Evolutionary conservation across 1,140 invertebrate species (phyloP).

Genomic region (Cataglyphis hispanica): DNA sequence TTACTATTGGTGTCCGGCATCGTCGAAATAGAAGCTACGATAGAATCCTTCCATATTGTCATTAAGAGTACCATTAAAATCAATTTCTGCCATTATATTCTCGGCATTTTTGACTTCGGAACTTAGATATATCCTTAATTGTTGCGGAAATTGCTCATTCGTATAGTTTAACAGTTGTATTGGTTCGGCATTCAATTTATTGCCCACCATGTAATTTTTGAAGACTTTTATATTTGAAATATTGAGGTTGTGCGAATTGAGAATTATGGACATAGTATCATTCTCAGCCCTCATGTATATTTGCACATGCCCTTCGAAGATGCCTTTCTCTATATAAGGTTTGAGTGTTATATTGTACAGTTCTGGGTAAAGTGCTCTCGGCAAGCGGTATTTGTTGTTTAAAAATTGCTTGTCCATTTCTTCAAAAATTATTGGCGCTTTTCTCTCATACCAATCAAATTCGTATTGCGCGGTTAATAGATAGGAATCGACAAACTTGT

Average conservation of each 20-base stretch:
- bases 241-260: slow-evolving; percentile 76
- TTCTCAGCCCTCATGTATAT: slow-evolving; percentile 70
- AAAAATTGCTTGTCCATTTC: slow-evolving; percentile 70
- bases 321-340: slow-evolving; percentile 75
- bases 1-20: slow-evolving; percentile 78
- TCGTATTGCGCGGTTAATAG: slow-evolving; percentile 62
- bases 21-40: slow-evolving; percentile 87
- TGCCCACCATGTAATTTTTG: background rate
- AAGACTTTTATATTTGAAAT: slow-evolving; percentile 40
- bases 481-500: slow-evolving; percentile 29
- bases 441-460: slow-evolving; percentile 70
- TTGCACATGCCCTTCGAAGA: slow-evolving; percentile 76
- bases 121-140: slow-evolving; percentile 71
- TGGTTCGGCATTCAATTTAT: background rate
- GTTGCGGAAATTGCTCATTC: slow-evolving; percentile 57
- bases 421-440: slow-evolving; percentile 68
- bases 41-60: slow-evolving; percentile 89
- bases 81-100: slow-evolving; percentile 82
- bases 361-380: slow-evolving; percentile 71
- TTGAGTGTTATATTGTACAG: slow-evolving; percentile 77
- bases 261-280: slow-evolving; percentile 69
- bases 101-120: background rate
- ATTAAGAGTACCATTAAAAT: slow-evolving; percentile 85
- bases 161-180: background rate
- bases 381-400: slow-evolving; percentile 74